Evolutionary conservation across 1,140 invertebrate genomes (phyloP), one percentile per base, ranked within the genome.

Genomic region (Caerostris darwini): DNA sequence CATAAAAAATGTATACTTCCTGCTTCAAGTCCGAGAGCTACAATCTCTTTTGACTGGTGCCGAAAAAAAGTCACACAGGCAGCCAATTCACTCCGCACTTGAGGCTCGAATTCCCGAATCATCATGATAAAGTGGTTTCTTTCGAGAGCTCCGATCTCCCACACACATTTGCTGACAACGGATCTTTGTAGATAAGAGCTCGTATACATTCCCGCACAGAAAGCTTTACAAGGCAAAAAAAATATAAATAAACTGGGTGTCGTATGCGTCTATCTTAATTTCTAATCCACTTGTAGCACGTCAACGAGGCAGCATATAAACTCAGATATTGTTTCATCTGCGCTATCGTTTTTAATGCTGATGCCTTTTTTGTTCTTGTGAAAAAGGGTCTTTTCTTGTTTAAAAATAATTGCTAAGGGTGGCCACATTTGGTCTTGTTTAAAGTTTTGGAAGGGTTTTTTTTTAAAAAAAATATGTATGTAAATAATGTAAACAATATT

Each of bases 161-260:
- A 71, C 69, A 71, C 69, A 71, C 19, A 19, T 34, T 71, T 34
- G 12, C 12, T 34, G 69, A 71, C 34, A 71, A 71, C 8, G 69
- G 19, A 50, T 71, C 69, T 71, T 71, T 50, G 69, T 71, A 71
- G 69, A 71, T 71, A 71, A 71, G 7, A 71, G 69, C 34, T 34
- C 10, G 34, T 50, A 10, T 71, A 50, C 69, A 71, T 71, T 71
- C 69, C 69, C 7, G 10, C 7, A 34, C 69, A 8, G 34, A 34
- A 71, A 34, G 19, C 10, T 7, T 7, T 7, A 7, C 19, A 71
- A 71, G 34, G 7, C 8, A 34, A 50, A 50, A 10, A 34, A 12
- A 34, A 71, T 8, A 7, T 8, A 34, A 34, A 34, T 34, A 34
- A 34, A 34, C 34, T 34, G 34, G 34, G 34, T 8, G 69, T 19